These are phyloP conservation scores for Platanista minor DNA, from an alignment of 2,113 vertebrate genomes.

Conservation along the genomic window DNA sequence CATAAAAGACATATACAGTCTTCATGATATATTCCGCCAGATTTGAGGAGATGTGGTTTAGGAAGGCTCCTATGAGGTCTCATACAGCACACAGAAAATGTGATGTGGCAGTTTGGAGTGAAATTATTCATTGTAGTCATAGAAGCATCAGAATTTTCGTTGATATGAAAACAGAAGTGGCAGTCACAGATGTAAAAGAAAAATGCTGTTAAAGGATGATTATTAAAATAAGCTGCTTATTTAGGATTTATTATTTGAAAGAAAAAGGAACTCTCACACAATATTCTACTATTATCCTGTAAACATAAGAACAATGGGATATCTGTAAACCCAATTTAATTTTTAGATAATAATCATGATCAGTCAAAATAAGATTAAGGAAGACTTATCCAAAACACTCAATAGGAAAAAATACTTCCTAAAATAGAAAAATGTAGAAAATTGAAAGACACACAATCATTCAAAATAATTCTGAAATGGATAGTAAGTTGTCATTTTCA, in stretches of 20 bases:
- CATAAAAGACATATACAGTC: not conserved
- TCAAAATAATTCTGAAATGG: conserved; percentile 42
- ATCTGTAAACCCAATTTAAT: conserved; percentile 32
- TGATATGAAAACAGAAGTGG: conserved; percentile 25
- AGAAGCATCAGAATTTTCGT: conserved; percentile 1
- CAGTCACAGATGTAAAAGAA: conserved; percentile 21
- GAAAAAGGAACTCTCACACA: conserved; percentile 2
- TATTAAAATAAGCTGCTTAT: conserved; percentile 42
- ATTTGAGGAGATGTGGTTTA: not conserved
- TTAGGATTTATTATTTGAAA: conserved; percentile 37
- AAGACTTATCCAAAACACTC: conserved; percentile 3
- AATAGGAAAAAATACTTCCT: conserved; percentile 3
- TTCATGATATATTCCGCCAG: not conserved
- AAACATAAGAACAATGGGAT: conserved; percentile 6
- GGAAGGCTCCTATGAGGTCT: not conserved
- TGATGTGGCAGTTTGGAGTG: not conserved
- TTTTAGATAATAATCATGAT: conserved; percentile 44
- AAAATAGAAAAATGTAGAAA: conserved; percentile 26
- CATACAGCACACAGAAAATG: not conserved
- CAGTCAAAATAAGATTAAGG: conserved; percentile 22
- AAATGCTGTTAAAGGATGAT: conserved; percentile 3
- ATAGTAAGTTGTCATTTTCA: not conserved
- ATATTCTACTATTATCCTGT: not conserved
- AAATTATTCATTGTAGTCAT: conserved; percentile 32
- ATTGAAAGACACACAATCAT: conserved; percentile 7